phyloP scores from a whole-genome alignment of 2,113 vertebrate genomes.

The Lucifuga dentata region DNA sequence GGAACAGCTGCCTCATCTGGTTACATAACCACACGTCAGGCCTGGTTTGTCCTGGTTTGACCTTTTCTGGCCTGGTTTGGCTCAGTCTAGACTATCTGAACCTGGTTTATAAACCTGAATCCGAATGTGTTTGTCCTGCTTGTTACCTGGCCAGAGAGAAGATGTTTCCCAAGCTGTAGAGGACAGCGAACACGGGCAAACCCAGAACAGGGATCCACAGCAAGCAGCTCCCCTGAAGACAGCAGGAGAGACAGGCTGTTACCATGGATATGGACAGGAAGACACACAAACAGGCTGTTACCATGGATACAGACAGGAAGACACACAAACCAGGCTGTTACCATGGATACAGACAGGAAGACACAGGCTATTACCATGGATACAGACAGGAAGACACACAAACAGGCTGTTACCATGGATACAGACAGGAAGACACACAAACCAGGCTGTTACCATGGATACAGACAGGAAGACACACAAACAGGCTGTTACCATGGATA shows the following conservation, averaged over 20 bases:
- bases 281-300: neutral
- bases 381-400: neutral
- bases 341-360: neutral
- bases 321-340: neutral
- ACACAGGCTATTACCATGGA: neutral
- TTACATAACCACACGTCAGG: no score
- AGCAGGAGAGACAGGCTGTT: neutral
- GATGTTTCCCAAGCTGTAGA: conserved; percentile 82
- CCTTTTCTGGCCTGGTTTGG: no score
- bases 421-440: neutral
- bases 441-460: no score
- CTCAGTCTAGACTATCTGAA: neutral
- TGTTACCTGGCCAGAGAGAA: conserved; percentile 79
- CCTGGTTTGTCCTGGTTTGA: no score
- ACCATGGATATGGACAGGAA: conserved; percentile 6
- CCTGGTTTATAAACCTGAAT: no score
- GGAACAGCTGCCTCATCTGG: no score
- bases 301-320: no score
- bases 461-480: neutral
- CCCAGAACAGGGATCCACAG: conserved; percentile 79
- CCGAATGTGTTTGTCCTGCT: no score
- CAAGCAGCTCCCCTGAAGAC: conserved; percentile 73
- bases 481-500: neutral
- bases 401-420: neutral
- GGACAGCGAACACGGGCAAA: conserved; percentile 74